Base-by-base conservation (phyloP, 2,797 vertebrate species). In the Rhinophrynus dorsalis region DNA sequence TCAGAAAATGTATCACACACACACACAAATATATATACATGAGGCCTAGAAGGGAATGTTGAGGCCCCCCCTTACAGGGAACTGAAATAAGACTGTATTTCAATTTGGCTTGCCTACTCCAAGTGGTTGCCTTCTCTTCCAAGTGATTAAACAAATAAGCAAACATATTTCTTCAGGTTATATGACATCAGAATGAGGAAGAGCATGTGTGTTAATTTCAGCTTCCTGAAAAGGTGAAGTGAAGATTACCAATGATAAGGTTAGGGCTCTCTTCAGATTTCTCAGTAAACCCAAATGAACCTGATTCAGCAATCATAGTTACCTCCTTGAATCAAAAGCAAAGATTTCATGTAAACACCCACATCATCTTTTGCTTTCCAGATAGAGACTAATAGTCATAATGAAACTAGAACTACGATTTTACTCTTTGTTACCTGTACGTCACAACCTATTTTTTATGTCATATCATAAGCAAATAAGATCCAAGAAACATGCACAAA, bases 271-370 rank as follows among this genome's bases (percentile, higher is more conserved):
- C 48, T 52, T 42, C 48, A 18, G 15, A 58, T 27, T 70, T 62
- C 48, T 62, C 37, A 9, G 15, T 56, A 47, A 55, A 70, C 29
- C 9, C 12, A 10, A 18, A 8, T 38, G 35, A 64, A 58, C 52
- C 61, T 52, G 69, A 72, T 15, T 65, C 52, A 58, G 68, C 61
- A 52, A 29, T 65, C 61, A 66, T 52, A 26, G 38, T 6, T 8
- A 15, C 18, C 21, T 29, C n/a, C 32, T 30, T 35, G 13, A 72
- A 51, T 72, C n/a, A 65, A 65, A 65, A 65, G 33, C 45, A 59
- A 51, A 65, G 52, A 60, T 69, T 72, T 72, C 69, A 72, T 65
- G 61, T 72, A 72, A 65, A 72, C 69, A 35, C 69, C 69, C 45
- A 72, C 61, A 26, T 26, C 13, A 47, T 72, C 24, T 59, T 58